Percentiles rank a stretch among this genome's conserved stretches.
Conservation (phyloP, 1,140 invertebrate species). For the Stegodyphus mimosarum region DNA sequence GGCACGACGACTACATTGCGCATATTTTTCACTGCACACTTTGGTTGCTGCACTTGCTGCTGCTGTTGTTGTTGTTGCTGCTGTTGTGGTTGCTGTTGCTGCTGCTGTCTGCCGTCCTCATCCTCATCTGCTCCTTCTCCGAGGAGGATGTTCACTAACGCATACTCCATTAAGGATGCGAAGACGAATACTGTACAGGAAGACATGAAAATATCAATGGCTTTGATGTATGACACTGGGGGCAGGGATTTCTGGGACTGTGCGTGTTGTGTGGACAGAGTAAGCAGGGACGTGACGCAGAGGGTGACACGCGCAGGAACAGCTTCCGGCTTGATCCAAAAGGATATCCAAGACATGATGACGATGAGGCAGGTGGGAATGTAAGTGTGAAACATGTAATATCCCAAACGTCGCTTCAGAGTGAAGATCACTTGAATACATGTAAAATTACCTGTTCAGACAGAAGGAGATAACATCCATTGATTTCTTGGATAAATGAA, state of each 20-base stretch:
- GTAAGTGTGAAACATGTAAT: constrained; percentile 89
- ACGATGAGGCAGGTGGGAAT: constrained; percentile 73
- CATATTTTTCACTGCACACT: not conserved
- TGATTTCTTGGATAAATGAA: too few species aligned
- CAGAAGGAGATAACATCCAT: too few species aligned
- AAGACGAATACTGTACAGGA: constrained; percentile 78
- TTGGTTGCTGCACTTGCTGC: not conserved
- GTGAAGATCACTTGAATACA: constrained; percentile 81
- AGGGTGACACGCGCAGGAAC: constrained; percentile 67
- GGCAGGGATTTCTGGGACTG: constrained; percentile 79
- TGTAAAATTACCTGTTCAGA: constrained; percentile 17
- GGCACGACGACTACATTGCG: not conserved
- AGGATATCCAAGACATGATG: constrained; percentile 69
- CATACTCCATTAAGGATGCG: constrained; percentile 93
- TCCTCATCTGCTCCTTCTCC: constrained; percentile 65
- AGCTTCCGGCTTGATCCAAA: constrained; percentile 70
- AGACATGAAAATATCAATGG: constrained; percentile 65
- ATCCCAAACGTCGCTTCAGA: constrained; percentile 83
- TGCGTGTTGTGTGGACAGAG: constrained; percentile 79
- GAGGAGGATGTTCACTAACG: constrained; percentile 70
- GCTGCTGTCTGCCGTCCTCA: constrained; percentile 14
- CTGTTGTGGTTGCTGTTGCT: not conserved
- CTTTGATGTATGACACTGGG: constrained; percentile 88
- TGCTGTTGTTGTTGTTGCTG: too few species aligned
- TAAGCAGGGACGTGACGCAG: constrained; percentile 74